Conservation (phyloP, 1,140 invertebrate species). For the Microplitis mediator region DNA sequence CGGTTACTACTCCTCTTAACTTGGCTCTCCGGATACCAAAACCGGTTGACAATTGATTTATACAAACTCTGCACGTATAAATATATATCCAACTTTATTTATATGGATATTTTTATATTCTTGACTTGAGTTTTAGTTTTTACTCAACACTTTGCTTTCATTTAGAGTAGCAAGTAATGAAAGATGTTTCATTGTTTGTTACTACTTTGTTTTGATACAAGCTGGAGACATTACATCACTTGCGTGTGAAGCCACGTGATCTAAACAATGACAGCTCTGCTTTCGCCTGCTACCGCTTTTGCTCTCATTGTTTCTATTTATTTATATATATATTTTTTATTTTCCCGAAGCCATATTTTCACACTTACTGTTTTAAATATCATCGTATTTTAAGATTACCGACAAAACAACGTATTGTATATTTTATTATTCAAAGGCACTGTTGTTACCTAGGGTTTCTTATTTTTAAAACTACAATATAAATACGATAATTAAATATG, state of each 20-base stretch:
- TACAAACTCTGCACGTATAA: background rate
- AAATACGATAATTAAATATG: too few species aligned
- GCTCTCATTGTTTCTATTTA: constrained; percentile 19
- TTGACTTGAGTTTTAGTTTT: background rate
- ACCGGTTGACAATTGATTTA: too few species aligned
- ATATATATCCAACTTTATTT: background rate
- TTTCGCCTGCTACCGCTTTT: constrained; percentile 19
- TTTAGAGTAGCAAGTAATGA: background rate
- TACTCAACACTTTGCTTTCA: background rate
- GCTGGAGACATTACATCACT: constrained; percentile 13
- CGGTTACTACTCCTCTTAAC: too few species aligned
- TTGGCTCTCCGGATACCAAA: too few species aligned
- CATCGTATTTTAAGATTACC: background rate
- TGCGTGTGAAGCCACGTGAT: constrained; percentile 9
- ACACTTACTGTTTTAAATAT: background rate
- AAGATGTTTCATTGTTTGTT: background rate
- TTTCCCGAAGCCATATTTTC: constrained; percentile 12
- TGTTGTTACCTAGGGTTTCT: too few species aligned
- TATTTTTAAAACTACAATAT: too few species aligned
- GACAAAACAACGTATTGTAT: too few species aligned
- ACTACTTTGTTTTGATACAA: background rate
- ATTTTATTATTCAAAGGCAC: too few species aligned
- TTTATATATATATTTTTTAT: background rate
- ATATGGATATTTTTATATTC: background rate
- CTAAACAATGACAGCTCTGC: constrained; percentile 6